phyloP scores from a whole-genome alignment of 2,797 vertebrate species.

The Schizopygopsis malacanthus region DNA sequence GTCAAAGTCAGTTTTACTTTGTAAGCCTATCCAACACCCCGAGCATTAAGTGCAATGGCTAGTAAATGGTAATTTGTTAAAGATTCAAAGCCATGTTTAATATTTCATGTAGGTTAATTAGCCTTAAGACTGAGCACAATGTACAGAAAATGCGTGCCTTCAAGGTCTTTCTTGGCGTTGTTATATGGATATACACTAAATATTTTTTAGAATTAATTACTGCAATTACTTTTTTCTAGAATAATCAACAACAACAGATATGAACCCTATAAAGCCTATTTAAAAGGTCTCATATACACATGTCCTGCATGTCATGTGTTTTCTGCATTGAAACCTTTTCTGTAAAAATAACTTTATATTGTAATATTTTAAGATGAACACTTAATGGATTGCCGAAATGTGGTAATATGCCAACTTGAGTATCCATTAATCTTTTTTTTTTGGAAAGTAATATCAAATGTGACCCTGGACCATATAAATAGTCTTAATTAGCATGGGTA shows the following conservation, averaged over 20 bases:
- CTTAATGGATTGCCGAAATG: too few species aligned
- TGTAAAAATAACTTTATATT: too few species aligned
- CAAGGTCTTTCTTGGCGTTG: conserved; percentile 61
- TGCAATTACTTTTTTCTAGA: background rate
- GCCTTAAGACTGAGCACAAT: conserved; percentile 57
- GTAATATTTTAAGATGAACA: too few species aligned
- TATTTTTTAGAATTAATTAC: background rate
- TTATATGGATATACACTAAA: background rate
- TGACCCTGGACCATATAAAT: background rate
- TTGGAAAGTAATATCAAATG: background rate
- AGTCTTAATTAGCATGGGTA: background rate
- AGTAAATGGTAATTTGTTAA: conserved; percentile 70
- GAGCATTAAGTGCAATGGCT: conserved; percentile 67
- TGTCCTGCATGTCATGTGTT: background rate
- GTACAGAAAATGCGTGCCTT: conserved; percentile 58
- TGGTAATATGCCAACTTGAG: background rate
- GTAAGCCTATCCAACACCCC: conserved; percentile 66
- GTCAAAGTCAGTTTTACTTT: conserved; percentile 77
- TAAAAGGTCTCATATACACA: background rate
- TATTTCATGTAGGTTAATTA: conserved; percentile 69
- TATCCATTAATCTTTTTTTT: background rate
- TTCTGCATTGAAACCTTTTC: background rate
- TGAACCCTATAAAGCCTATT: background rate
- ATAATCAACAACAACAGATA: background rate
- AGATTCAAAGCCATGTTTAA: conserved; percentile 61